A percentile compares a stretch with the other conserved stretches of the same genome.
phyloP scores from a whole-genome alignment of 1,140 invertebrate genomes.

The Harlomillsia oculata region DNA sequence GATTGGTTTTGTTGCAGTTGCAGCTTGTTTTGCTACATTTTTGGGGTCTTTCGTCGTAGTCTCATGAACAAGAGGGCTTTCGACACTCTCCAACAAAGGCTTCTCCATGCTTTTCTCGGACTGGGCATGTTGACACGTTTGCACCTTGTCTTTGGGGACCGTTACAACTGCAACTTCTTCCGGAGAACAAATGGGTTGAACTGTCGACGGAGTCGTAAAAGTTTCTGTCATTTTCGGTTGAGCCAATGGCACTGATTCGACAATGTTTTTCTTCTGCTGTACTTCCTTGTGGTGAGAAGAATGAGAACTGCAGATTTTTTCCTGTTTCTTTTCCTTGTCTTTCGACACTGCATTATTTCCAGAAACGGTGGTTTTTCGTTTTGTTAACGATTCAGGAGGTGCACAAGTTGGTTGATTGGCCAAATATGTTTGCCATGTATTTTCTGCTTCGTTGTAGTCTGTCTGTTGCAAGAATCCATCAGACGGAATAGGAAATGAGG shows the following conservation, averaged over 20 bases:
- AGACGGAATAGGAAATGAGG: slow-evolving; percentile 6
- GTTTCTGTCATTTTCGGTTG: too few relatives aligned
- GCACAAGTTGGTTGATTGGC: not conserved
- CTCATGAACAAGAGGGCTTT: slow-evolving; percentile 9
- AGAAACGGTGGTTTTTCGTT: not conserved
- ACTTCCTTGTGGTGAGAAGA: too few relatives aligned
- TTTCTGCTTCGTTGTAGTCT: slow-evolving; percentile 17
- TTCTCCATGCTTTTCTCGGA: slow-evolving; percentile 12
- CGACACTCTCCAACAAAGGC: slow-evolving; percentile 9
- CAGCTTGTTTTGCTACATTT: too few relatives aligned
- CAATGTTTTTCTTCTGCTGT: too few relatives aligned
- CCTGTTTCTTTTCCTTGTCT: too few relatives aligned
- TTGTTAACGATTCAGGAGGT: not conserved
- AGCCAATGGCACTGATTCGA: too few relatives aligned
- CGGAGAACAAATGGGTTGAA: too few relatives aligned
- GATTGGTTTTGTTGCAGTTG: too few relatives aligned
- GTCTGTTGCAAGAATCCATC: slow-evolving; percentile 9
- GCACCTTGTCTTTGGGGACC: not conserved
- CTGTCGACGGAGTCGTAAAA: too few relatives aligned
- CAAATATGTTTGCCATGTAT: slow-evolving; percentile 16
- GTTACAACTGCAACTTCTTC: too few relatives aligned
- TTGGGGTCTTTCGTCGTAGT: slow-evolving; percentile 7
- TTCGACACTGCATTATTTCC: too few relatives aligned
- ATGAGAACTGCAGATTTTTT: too few relatives aligned
- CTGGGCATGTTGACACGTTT: not conserved